These are phyloP conservation scores for Cebus imitator DNA, from an alignment of 2,113 vertebrate species.

Conservation along the genomic window DNA sequence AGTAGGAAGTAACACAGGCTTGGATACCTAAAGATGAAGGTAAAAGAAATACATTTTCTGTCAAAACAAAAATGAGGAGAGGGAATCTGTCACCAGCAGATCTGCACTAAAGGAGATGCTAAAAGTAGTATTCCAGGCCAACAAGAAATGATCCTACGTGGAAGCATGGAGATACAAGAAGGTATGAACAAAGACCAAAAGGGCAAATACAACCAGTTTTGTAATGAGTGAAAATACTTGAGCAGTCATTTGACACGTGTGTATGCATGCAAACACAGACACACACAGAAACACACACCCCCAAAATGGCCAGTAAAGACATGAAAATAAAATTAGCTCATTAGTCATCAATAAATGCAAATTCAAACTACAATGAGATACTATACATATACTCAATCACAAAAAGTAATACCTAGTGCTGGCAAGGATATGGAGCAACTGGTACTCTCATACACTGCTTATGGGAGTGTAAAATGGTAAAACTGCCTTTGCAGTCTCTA, in stretches of 20 bases:
- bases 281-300: not conserved
- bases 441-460: not conserved
- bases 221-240: not conserved
- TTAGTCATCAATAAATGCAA: slow-evolving; percentile 30
- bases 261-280: not conserved
- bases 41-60: not conserved
- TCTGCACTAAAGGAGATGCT: not conserved
- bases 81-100: not conserved
- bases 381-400: not conserved
- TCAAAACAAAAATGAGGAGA: slow-evolving; percentile 47
- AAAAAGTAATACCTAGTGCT: slow-evolving; percentile 20
- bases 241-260: not conserved
- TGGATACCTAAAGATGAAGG: slow-evolving; percentile 1
- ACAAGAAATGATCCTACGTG: not conserved
- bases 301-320: not conserved
- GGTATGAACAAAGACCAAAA: not conserved
- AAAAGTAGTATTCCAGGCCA: not conserved
- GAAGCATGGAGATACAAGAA: not conserved
- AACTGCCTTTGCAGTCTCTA: slow-evolving; percentile 6
- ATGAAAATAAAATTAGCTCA: not conserved
- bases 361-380: slow-evolving; percentile 27
- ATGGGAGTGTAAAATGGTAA: not conserved
- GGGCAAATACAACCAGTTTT: not conserved
- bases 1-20: not conserved
- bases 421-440: not conserved